A percentile compares a stretch with the other conserved stretches of the same genome.
Conservation (phyloP, 2,113 vertebrate species). For the Chloebia gouldiae region DNA sequence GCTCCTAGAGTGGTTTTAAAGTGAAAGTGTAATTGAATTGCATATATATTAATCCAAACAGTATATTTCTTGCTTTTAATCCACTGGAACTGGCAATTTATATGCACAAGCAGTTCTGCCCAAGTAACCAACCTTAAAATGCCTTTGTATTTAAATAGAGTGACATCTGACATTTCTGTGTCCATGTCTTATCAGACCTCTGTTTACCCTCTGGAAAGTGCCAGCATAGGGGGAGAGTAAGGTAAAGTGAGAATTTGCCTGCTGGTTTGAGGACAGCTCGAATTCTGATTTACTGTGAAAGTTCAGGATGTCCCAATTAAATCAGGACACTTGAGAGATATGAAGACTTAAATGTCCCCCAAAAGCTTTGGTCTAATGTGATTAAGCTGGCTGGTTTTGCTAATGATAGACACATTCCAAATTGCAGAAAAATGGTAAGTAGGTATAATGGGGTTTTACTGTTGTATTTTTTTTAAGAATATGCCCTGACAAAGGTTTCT, state of each 20-base stretch:
- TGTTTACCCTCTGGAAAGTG: slow-evolving; percentile 17
- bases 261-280: not conserved
- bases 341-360: not conserved
- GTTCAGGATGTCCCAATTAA: slow-evolving; percentile 27
- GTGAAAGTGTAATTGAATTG: slow-evolving; percentile 22
- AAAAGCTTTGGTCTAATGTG: not conserved
- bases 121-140: slow-evolving; percentile 39
- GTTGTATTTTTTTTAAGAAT: not conserved
- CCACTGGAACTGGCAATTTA: slow-evolving; percentile 11
- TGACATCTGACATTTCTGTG: slow-evolving; percentile 32
- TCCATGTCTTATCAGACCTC: not conserved
- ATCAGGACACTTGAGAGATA: not conserved
- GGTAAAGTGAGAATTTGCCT: not conserved
- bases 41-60: not conserved
- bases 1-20: slow-evolving; percentile 7
- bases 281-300: slow-evolving; percentile 28
- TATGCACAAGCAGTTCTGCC: not conserved
- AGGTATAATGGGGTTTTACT: not conserved
- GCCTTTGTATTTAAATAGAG: slow-evolving; percentile 49
- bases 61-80: slow-evolving; percentile 8
- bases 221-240: not conserved
- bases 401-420: slow-evolving; percentile 7
- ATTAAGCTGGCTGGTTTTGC: not conserved
- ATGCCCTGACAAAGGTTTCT: not conserved
- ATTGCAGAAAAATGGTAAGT: not conserved